Base-by-base conservation (phyloP, 2,888 invertebrate species). In the Phragmatobia fuliginosa region DNA sequence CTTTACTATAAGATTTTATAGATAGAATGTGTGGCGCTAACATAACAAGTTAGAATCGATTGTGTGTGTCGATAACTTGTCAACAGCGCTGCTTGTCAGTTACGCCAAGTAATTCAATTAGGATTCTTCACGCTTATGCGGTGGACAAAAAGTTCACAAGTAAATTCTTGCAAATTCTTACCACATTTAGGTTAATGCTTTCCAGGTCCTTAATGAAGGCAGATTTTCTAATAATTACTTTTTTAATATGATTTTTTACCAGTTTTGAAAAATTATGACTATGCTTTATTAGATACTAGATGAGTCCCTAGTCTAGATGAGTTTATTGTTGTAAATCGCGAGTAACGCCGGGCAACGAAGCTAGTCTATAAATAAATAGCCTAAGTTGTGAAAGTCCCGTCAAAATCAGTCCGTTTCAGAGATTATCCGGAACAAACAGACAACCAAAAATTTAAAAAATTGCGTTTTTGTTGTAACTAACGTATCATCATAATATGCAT, bases 91-190 rank as follows among this genome's bases (percentile, higher is more conserved):
- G 66, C 59, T 62, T 78, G 74, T 38, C 68, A 45, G 67, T 72
- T 69, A 32, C 68, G 61, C 68, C 41, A 60, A 49, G 28, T 60
- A 52, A 79, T 74, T 81, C 71, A 72, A 76, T 81, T 80, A 76
- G 74, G 66, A 76, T 76, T 78, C 70, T 78, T 79, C 73, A 79
- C 79, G 77, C 77, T 78, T 71, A 70, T 62, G 33, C 68, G 62
- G 73, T 71, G 32, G 62, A 74, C 81, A 81, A 80, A 80, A 81
- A 80, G 74, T 78, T 80, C 74, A 72, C 76, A 79, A 62, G 32
- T n/a, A 25, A 61, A 25, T 58, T 25, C 49, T 33, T 36, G 3
- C 3, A 16, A 32, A 18, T 28, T 18, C 21, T 49, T 33, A 60
- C 18, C 38, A 21, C 21, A 67, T 56, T 67, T 31, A 62, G 66